Base-by-base conservation (phyloP, 2,888 invertebrate genomes). In the Trisateles emortualis region DNA sequence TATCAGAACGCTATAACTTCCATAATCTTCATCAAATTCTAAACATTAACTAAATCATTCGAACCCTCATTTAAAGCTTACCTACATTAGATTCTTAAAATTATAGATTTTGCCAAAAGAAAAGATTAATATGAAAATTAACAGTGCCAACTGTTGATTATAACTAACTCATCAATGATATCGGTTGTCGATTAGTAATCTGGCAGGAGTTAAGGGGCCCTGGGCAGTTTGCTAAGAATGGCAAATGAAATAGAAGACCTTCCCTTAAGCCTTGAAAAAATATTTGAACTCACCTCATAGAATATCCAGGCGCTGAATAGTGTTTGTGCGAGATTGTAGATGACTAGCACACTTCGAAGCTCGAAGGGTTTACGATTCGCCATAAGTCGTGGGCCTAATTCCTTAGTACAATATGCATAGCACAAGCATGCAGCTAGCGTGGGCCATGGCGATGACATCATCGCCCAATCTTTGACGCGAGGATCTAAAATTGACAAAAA, bases 251-350 rank as follows among this genome's bases (percentile, higher is more conserved):
- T 32, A 13, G 13, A 32, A 11, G 32, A 5, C 26, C 8, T 26
- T 26, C 3, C 26, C 26, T 8, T 26, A 26, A 26, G 3, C 19
- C 8, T 19, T 8, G 0, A 14, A 36, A 8, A 24, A 33, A 32
- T 36, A n/a, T n/a, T n/a, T n/a, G 14, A 22, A 1, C 69, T 76
- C 66, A 98, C 98, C 96, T 98, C 98, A 85, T 97, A 96, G 92
- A 98, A 98, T 86, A 98, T 96, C 96, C 97, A 98, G 59, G 96
- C 94, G 81, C 98, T 98, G 88, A 98, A 96, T 72, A 97, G 78
- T 24, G 98, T 98, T 94, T 98, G 98, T 79, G 96, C 94, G 67
- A 98, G 94, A 91, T 99, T 99, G 89, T 98, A 98, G 65, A 96
- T 88, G 72, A 98, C 95, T 81, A 99, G 95, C 52, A 96, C 84